Percentiles rank a stretch among this genome's conserved stretches.
phyloP scores from a whole-genome alignment of 2,113 vertebrate species.

The Stegastes partitus region DNA sequence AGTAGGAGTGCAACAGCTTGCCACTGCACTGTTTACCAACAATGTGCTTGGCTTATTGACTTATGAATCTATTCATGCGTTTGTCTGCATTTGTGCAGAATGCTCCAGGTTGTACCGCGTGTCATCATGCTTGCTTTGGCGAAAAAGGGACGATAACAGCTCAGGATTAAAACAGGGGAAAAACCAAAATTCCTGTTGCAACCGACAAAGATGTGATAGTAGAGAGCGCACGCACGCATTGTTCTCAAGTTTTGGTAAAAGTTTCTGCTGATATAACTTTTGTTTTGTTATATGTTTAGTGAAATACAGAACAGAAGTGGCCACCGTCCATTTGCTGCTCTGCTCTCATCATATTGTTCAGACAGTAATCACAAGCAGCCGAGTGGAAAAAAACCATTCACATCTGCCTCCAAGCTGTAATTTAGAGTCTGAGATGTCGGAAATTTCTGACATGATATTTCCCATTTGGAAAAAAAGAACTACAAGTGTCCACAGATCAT shows the following conservation, averaged over 20 bases:
- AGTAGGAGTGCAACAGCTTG: conserved; percentile 1
- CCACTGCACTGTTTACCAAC: conserved; percentile 18
- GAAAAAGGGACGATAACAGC: not conserved
- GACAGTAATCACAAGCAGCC: not conserved
- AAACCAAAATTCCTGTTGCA: too few species aligned
- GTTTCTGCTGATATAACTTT: not conserved
- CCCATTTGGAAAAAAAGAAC: too few species aligned
- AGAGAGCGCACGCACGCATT: too few species aligned
- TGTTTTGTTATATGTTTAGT: not conserved
- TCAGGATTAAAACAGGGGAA: not conserved
- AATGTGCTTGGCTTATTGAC: conserved; percentile 3
- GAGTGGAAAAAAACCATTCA: not conserved
- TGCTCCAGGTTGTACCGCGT: not conserved
- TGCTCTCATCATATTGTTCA: not conserved
- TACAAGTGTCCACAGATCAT: not conserved
- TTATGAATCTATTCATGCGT: conserved; percentile 8
- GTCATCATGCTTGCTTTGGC: not conserved
- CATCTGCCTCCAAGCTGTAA: not conserved
- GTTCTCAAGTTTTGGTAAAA: conserved; percentile 3
- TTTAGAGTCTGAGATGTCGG: not conserved
- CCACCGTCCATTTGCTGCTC: not conserved
- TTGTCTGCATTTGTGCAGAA: conserved; percentile 6
- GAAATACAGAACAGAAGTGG: not conserved
- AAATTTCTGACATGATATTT: not conserved
- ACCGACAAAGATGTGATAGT: too few species aligned